Conservation (phyloP, 2,888 invertebrate genomes). For the Nemotelus nigrinus region DNA sequence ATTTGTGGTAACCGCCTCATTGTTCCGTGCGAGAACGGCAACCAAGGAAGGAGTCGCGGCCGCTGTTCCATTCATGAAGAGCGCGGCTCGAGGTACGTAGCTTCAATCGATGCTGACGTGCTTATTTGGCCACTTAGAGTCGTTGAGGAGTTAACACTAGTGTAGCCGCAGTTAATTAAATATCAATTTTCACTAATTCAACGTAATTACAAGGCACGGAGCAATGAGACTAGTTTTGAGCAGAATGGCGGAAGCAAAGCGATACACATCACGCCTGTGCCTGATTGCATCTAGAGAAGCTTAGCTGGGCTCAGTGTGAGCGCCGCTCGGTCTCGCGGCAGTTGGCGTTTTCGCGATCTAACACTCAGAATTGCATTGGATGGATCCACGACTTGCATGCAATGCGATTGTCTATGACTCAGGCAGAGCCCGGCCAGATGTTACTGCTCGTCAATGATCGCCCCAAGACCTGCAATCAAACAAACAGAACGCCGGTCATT, state of each 20-base stretch:
- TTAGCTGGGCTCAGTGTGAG: slow-evolving; percentile 29
- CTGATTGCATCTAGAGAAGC: slow-evolving; percentile 10
- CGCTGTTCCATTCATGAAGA: neutral
- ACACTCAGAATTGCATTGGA: no score
- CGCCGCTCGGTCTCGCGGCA: neutral
- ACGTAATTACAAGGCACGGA: slow-evolving; percentile 47
- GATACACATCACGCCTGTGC: neutral
- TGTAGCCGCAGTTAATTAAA: slow-evolving; percentile 48
- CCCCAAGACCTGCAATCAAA: slow-evolving; percentile 20
- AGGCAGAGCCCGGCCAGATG: neutral
- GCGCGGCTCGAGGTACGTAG: neutral
- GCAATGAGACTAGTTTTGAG: slow-evolving; percentile 5
- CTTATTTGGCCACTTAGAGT: slow-evolving; percentile 25
- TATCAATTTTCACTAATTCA: slow-evolving; percentile 51
- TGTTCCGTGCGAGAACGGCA: slow-evolving; percentile 31
- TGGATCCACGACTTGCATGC: no score
- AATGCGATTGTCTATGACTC: no score
- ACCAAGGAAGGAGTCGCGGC: slow-evolving; percentile 10
- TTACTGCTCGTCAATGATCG: neutral
- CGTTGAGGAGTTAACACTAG: slow-evolving; percentile 20
- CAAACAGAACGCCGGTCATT: slow-evolving; percentile 37
- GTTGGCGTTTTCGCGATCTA: no score
- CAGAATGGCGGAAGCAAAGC: neutral
- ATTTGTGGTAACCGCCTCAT: slow-evolving; percentile 50
- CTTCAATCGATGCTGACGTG: slow-evolving; percentile 29